phyloP scores from a whole-genome alignment of 2,797 vertebrate species.

The Artibeus jamaicensis region DNA sequence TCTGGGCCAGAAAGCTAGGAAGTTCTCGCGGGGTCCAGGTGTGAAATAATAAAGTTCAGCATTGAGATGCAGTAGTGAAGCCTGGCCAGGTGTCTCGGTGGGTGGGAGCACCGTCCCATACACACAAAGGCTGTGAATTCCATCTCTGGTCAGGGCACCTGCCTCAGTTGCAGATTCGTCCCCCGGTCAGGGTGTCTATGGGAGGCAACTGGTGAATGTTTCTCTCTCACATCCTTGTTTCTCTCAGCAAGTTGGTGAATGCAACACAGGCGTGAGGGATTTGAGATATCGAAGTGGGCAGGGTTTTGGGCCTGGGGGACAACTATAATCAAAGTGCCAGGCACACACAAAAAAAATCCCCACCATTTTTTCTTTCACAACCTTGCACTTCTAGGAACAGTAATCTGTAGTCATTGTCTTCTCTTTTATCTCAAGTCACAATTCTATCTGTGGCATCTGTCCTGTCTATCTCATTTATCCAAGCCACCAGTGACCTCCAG shows the following conservation, averaged over 20 bases:
- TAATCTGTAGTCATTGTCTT: background rate
- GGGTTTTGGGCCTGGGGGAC: background rate
- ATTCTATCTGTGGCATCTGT: background rate
- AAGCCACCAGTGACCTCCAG: background rate
- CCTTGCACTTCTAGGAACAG: background rate
- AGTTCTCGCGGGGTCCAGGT: background rate
- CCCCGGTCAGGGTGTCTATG: background rate
- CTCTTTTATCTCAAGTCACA: background rate
- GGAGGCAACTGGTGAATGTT: background rate
- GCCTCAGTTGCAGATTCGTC: background rate
- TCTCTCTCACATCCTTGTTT: background rate
- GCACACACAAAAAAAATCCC: background rate
- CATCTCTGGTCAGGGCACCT: background rate
- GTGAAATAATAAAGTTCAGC: background rate
- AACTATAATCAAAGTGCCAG: background rate
- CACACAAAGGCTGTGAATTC: background rate
- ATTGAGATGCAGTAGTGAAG: background rate
- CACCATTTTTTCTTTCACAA: background rate
- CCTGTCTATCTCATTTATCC: background rate
- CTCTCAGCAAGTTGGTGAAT: background rate
- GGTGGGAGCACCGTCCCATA: background rate
- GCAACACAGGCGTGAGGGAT: fast-evolving
- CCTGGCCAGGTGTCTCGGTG: background rate
- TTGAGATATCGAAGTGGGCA: too few species aligned
- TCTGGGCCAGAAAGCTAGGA: background rate